Conservation (phyloP, 2,797 vertebrate species). For the Knipowitschia caucasica region DNA sequence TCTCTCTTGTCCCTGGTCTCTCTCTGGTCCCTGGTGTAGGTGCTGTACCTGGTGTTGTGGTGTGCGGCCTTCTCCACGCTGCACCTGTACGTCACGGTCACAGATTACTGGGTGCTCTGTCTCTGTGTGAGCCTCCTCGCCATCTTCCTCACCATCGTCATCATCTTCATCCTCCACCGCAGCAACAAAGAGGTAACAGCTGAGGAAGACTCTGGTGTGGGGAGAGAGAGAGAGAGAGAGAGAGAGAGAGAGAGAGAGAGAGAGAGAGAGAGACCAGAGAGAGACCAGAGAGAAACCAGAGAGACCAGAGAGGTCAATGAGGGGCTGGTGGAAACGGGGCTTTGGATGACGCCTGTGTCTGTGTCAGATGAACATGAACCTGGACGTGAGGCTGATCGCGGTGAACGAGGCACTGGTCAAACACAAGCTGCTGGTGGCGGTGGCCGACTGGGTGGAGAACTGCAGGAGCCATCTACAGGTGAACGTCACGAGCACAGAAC, state of each 20-base stretch:
- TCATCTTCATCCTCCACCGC: constrained; percentile 70
- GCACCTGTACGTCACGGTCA: constrained; percentile 62
- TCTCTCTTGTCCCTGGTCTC: too few relatives aligned
- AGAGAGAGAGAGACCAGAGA: too few relatives aligned
- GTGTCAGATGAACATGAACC: constrained; percentile 73
- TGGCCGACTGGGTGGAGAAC: constrained; percentile 74
- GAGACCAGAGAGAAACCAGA: too few relatives aligned
- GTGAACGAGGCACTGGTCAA: constrained; percentile 74
- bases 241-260: too few relatives aligned
- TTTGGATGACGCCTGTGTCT: constrained; percentile 5
- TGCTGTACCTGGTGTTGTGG: constrained; percentile 77
- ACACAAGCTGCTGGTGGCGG: constrained; percentile 70
- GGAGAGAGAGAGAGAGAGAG: too few relatives aligned
- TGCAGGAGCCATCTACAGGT: constrained; percentile 74
- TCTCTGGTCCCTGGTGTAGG: constrained; percentile 41
- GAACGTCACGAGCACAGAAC: too few relatives aligned
- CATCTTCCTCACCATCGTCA: constrained; percentile 66
- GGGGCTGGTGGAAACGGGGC: too few relatives aligned
- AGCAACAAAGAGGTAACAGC: constrained; percentile 68
- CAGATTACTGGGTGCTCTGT: constrained; percentile 73
- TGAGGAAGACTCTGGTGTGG: too few relatives aligned
- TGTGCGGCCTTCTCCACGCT: constrained; percentile 74
- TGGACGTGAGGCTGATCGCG: constrained; percentile 74
- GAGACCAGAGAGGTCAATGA: too few relatives aligned
- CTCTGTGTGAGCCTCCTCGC: constrained; percentile 70